Base-by-base conservation (phyloP, 1,140 invertebrate genomes). In the Protaetia brevitarsis region DNA sequence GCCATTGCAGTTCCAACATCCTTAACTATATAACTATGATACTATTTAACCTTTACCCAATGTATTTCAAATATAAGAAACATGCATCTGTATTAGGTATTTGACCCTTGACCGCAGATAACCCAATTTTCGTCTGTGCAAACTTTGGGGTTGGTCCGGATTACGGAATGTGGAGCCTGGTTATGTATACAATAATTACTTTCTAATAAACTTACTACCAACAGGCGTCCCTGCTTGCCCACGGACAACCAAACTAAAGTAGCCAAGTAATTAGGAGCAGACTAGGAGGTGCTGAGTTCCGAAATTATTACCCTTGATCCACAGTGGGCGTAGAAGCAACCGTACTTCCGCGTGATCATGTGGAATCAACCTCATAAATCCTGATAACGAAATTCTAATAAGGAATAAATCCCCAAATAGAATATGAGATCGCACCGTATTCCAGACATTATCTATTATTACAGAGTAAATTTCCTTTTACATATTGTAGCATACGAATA, bases 351-450 rank as follows among this genome's bases (percentile, higher is more conserved):
- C 19, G 41, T 23, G 41, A 19, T 51, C 41, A 26, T 16, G 41
- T 51, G 19, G 19, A 51, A 6, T 51, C 19, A 23, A 13, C 41
- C 6, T 51, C 41, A 51, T 51, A 51, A 51, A 51, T 51, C 26
- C 19, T 51, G 41, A 19, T 51, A 51, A 51, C 41, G 41, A 16
- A 51, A 51, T 51, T 51, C 26, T 51, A 51, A 51, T 51, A 51
- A 23, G 19, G 13, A 21, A 23, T 51, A 16, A 10, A 37, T 37
- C 34, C 34, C 34, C n/a, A n/a, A n/a, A n/a, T n/a, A n/a, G n/a
- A n/a, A n/a, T n/a, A n/a, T n/a, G n/a, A n/a, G n/a, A n/a, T n/a
- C n/a, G n/a, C n/a, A n/a, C n/a, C n/a, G n/a, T n/a, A n/a, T n/a
- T n/a, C n/a, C n/a, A n/a, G n/a, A n/a, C n/a, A n/a, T n/a, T n/a